Percentiles rank a stretch among this genome's conserved stretches.
phyloP scores from a whole-genome alignment of 2,797 vertebrate genomes.

The Sebastolobus alascanus region DNA sequence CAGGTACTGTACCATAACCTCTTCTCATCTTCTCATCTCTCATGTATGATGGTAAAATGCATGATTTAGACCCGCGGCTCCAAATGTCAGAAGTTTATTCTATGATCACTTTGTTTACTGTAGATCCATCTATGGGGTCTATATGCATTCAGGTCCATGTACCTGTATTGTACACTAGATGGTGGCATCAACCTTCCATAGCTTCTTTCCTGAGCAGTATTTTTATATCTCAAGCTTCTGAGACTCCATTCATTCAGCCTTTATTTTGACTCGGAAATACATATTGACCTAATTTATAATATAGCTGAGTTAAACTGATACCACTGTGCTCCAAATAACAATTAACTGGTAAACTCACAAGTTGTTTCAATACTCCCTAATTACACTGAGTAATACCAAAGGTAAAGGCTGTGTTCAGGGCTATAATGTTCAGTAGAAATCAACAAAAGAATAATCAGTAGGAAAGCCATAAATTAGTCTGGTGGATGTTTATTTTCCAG shows the following conservation, averaged over 20 bases:
- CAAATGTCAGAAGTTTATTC: background rate
- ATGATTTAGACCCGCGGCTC: background rate
- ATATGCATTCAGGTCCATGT: background rate
- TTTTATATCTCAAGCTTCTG: too few relatives aligned
- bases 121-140: background rate
- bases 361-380: background rate
- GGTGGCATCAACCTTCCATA: conserved; percentile 26
- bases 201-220: background rate
- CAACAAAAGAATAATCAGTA: background rate
- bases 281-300: too few relatives aligned
- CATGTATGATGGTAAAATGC: background rate
- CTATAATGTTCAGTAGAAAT: background rate
- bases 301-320: too few relatives aligned
- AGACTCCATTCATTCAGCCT: background rate
- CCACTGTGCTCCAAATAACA: background rate
- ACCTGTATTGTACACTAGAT: conserved; percentile 36
- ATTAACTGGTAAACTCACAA: background rate
- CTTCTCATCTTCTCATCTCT: background rate
- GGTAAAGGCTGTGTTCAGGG: background rate
- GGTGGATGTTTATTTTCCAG: background rate
- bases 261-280: too few relatives aligned
- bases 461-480: background rate
- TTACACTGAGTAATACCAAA: background rate
- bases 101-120: background rate
- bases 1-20: too few relatives aligned